Conservation (phyloP, 2,888 invertebrate genomes). For the Willowsia nigromaculata region DNA sequence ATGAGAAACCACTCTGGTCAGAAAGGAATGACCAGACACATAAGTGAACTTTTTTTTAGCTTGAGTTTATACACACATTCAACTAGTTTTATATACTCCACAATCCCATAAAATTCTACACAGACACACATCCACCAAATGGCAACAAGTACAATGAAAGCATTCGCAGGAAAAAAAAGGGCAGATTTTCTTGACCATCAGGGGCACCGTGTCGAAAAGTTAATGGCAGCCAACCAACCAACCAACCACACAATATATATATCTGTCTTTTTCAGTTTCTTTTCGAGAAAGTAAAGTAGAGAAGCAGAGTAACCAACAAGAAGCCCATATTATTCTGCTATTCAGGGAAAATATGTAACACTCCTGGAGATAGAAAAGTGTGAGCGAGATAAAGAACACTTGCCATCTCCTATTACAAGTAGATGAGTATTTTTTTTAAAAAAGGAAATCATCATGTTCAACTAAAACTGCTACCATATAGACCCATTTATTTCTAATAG, state of each 20-base stretch:
- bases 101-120: too few relatives aligned
- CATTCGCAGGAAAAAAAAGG: not conserved
- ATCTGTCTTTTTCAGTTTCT: not conserved
- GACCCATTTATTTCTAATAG: not conserved
- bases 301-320: not conserved
- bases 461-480: not conserved
- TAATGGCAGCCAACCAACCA: not conserved
- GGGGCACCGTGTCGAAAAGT: conserved; percentile 30
- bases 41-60: not conserved
- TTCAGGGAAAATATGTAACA: not conserved
- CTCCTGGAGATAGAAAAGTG: not conserved
- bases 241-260: not conserved
- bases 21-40: not conserved
- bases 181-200: conserved; percentile 50
- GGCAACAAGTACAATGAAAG: conserved; percentile 3
- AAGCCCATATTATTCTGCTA: not conserved
- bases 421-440: not conserved
- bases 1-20: not conserved
- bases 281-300: not conserved
- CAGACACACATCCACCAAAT: too few relatives aligned
- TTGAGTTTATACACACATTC: too few relatives aligned
- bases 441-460: not conserved
- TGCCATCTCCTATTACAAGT: not conserved
- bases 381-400: not conserved
- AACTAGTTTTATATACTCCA: too few relatives aligned